Evolutionary conservation across 2,888 invertebrate genomes (phyloP), one percentile per base, ranked within the genome.

Genomic region (Scaptomyza parva): DNA sequence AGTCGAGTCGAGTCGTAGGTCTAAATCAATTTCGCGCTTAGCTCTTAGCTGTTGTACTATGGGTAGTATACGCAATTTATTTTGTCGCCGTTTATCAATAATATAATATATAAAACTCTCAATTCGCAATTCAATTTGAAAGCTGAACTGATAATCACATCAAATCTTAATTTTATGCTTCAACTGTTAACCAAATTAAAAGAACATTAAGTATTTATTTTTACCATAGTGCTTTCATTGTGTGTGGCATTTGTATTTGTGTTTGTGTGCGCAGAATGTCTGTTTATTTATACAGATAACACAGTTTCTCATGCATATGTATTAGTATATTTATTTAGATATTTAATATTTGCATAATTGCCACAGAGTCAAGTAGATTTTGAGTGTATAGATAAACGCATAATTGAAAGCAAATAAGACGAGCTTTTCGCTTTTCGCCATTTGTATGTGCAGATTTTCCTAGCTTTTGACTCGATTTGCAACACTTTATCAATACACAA

Each of bases 391-490:
- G 30, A 43, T 24, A 43, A 43, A 11, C 37, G 48, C 40, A 47
- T 48, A 76, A 70, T 72, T 55, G 54, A 63, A 59, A 37, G 54
- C 44, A 76, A 75, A 72, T 63, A 75, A 48, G 17, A 48, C 24
- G 18, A 18, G 20, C 17, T 41, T 26, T 9, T 12, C 17, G 40
- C 30, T 26, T 22, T 22, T 26, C 26, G 26, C 20, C 20, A 11
- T 39, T 37, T 9, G 2, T 17, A 52, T 47, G 52, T 14, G n/a
- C 55, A 24, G 33, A 52, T 50, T 68, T 44, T 12, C 35, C 40
- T 39, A 28, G 30, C 41, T 50, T 55, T 57, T 55, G 60, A 77
- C 59, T 63, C 76, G 75, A 60, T 78, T 76, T 78, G 78, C 74
- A 63, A 63, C 37, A 52, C 7, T 47, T 43, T 30, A 4, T 11